Conservation (phyloP, 2,797 vertebrate genomes). For the Brachymystax lenok region DNA sequence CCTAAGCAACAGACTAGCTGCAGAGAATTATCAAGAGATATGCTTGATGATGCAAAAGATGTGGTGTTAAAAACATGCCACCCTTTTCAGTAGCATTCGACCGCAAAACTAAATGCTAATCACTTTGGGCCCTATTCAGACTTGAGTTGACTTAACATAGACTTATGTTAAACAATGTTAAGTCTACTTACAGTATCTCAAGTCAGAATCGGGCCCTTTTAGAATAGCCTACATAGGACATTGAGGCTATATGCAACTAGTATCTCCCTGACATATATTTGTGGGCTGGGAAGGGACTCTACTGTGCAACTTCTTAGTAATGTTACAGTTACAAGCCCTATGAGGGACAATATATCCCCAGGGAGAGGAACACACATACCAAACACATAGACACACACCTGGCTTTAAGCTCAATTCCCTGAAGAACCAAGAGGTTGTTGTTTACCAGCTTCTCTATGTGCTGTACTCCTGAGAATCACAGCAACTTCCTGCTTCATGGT, state of each 20-base stretch:
- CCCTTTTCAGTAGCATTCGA: not conserved
- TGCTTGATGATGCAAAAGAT: not conserved
- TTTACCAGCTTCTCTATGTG: constrained; percentile 28
- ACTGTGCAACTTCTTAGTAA: not conserved
- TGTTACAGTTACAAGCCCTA: constrained; percentile 7
- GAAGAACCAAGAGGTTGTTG: constrained; percentile 33
- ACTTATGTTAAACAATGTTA: too few relatives aligned
- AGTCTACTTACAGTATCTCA: too few relatives aligned
- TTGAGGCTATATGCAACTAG: not conserved
- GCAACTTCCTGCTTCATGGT: not conserved
- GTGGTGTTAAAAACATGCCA: not conserved
- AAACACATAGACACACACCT: constrained; percentile 24
- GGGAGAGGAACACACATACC: constrained; percentile 10
- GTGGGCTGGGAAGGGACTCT: too few relatives aligned
- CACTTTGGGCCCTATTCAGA: too few relatives aligned
- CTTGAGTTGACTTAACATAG: too few relatives aligned
- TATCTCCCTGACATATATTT: not conserved
- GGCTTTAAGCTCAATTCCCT: constrained; percentile 32
- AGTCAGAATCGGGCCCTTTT: not conserved
- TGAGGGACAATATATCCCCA: constrained; percentile 13
- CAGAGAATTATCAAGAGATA: not conserved
- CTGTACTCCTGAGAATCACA: not conserved
- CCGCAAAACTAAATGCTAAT: not conserved
- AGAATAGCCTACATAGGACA: not conserved
- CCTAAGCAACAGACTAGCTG: not conserved